Conservation (phyloP, 2,888 invertebrate genomes). For the Maniola hyperantus region DNA sequence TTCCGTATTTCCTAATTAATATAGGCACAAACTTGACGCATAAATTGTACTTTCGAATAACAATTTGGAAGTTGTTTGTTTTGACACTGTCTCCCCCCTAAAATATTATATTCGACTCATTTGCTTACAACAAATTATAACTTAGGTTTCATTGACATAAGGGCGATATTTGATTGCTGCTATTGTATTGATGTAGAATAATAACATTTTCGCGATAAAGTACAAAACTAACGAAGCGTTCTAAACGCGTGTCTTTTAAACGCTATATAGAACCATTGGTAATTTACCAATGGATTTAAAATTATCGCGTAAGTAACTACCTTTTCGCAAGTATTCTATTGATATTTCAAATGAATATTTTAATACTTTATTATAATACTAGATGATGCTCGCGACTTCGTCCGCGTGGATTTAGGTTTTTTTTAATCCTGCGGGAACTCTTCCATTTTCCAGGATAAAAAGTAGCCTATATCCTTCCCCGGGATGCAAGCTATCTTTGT, state of each 20-base stretch:
- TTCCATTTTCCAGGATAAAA: too few relatives aligned
- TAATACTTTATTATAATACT: too few relatives aligned
- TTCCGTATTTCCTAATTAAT: constrained; percentile 40
- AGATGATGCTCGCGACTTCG: too few relatives aligned
- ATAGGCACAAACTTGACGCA: constrained; percentile 43
- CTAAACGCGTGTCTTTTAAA: not conserved
- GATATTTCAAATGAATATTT: too few relatives aligned
- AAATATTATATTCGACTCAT: constrained; percentile 26
- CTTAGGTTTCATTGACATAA: constrained; percentile 15
- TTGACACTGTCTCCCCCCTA: constrained; percentile 39
- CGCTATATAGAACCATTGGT: not conserved
- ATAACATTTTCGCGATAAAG: constrained; percentile 28
- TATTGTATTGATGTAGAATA: constrained; percentile 22
- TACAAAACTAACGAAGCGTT: not conserved
- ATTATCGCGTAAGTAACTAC: too few relatives aligned
- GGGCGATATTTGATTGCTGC: constrained; percentile 21
- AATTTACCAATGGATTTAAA: too few relatives aligned
- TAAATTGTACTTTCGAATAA: constrained; percentile 46
- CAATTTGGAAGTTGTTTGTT: constrained; percentile 44
- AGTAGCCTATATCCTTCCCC: too few relatives aligned
- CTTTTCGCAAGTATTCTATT: too few relatives aligned
- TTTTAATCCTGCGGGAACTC: too few relatives aligned
- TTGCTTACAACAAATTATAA: constrained; percentile 16
- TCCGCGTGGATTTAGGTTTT: too few relatives aligned
- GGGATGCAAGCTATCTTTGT: too few relatives aligned